These are phyloP conservation scores for Baryphthengus martii DNA, from an alignment of 2,113 vertebrate genomes.

Conservation along the genomic window DNA sequence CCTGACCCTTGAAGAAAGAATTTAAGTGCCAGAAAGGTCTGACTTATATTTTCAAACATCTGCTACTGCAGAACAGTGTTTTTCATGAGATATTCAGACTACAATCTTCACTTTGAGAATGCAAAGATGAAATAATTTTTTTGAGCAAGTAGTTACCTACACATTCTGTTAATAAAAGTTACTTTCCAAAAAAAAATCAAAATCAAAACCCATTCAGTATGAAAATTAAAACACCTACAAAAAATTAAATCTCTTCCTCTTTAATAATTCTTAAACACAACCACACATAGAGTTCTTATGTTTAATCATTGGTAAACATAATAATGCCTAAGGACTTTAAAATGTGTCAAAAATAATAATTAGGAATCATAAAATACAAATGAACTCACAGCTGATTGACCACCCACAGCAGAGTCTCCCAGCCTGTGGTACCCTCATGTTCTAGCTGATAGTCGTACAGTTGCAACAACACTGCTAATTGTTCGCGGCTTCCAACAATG, in stretches of 20 bases:
- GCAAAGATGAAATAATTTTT: background rate
- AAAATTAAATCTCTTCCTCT: background rate
- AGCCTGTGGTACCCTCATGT: slow-evolving; percentile 95
- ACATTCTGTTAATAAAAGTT: too few species aligned
- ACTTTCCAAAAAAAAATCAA: too few species aligned
- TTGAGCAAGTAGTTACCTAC: background rate
- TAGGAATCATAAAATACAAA: background rate
- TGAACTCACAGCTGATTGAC: slow-evolving; percentile 95
- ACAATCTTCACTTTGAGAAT: background rate
- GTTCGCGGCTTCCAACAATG: slow-evolving; percentile 92
- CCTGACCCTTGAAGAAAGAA: background rate
- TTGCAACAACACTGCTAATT: slow-evolving; percentile 84
- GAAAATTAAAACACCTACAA: background rate
- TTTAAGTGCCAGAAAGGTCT: background rate
- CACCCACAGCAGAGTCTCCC: slow-evolving; percentile 96
- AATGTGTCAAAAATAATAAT: background rate
- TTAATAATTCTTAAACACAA: background rate
- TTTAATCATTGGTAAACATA: background rate
- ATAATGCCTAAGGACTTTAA: background rate
- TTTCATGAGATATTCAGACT: background rate
- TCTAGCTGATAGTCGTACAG: slow-evolving; percentile 95
- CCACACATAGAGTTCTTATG: background rate
- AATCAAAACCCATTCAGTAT: background rate
- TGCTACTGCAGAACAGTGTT: background rate
- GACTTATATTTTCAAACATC: background rate